phyloP scores from a whole-genome alignment of 2,797 vertebrate species.

The Ciconia nigra region DNA sequence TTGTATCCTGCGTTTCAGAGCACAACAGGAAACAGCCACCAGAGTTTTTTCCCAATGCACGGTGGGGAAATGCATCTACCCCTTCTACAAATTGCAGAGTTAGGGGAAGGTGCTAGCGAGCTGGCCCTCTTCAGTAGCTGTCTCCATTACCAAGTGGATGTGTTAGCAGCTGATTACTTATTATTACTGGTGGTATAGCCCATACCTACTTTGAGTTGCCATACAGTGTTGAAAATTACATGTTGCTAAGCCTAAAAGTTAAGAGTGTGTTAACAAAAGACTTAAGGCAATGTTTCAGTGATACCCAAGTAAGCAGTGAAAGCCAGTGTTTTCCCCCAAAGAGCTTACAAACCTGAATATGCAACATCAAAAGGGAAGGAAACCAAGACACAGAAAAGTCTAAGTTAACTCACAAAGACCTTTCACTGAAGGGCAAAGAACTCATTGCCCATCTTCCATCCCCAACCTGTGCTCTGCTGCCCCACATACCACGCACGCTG shows the following conservation, averaged over 20 bases:
- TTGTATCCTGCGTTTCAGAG: background rate
- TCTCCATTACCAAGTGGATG: too few species aligned
- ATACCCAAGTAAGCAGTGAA: background rate
- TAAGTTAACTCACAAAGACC: background rate
- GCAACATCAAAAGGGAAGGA: background rate
- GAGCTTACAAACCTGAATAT: background rate
- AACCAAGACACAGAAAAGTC: background rate
- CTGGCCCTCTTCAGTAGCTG: background rate
- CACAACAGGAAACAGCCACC: background rate
- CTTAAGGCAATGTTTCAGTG: background rate
- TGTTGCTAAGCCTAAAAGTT: background rate
- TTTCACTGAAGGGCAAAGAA: background rate
- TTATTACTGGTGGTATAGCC: background rate
- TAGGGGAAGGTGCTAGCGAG: background rate
- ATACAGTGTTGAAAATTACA: background rate
- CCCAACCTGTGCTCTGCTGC: background rate
- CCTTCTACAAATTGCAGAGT: background rate
- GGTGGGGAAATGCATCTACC: background rate
- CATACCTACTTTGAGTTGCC: fast-evolving
- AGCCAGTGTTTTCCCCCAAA: background rate
- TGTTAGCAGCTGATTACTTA: background rate
- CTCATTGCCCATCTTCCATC: background rate
- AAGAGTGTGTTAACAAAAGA: background rate
- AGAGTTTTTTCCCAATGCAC: background rate
- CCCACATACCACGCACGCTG: fast-evolving